Evolutionary conservation across 2,888 invertebrate species (phyloP).

Genomic region (Cynaeus angustus): DNA sequence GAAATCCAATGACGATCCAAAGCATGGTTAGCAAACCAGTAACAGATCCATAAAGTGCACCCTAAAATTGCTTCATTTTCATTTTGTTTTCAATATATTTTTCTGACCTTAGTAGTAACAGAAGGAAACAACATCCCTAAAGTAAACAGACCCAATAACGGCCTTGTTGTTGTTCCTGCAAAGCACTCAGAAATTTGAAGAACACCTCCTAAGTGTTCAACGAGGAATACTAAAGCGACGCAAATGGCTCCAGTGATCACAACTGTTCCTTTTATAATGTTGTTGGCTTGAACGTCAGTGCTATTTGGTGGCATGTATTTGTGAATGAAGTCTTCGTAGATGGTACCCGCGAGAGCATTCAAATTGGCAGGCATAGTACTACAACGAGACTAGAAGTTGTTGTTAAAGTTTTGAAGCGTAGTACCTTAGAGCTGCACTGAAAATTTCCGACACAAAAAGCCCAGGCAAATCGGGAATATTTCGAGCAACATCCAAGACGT

Average conservation of each 20-base stretch:
- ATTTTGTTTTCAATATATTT: conserved; percentile 61
- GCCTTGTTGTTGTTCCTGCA: conserved; percentile 79
- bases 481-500: conserved; percentile 79
- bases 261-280: conserved; percentile 75
- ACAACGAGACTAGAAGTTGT: conserved; percentile 32
- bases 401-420: not conserved
- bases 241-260: conserved; percentile 78
- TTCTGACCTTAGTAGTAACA: conserved; percentile 73
- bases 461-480: conserved; percentile 81
- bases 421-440: conserved; percentile 80
- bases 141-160: conserved; percentile 79
- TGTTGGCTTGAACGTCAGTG: conserved; percentile 73
- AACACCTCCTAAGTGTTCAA: conserved; percentile 79
- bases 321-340: conserved; percentile 78
- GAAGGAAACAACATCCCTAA: conserved; percentile 80
- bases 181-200: conserved; percentile 79
- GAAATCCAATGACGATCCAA: conserved; percentile 26
- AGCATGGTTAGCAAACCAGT: conserved; percentile 12
- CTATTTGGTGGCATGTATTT: conserved; percentile 73
- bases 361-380: conserved; percentile 78
- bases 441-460: conserved; percentile 83
- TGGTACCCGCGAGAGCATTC: conserved; percentile 76
- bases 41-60: conserved; percentile 36
- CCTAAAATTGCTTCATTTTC: conserved; percentile 13
- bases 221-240: conserved; percentile 80